phyloP scores from a whole-genome alignment of 1,140 invertebrate species.

The Campoletis sonorensis region DNA sequence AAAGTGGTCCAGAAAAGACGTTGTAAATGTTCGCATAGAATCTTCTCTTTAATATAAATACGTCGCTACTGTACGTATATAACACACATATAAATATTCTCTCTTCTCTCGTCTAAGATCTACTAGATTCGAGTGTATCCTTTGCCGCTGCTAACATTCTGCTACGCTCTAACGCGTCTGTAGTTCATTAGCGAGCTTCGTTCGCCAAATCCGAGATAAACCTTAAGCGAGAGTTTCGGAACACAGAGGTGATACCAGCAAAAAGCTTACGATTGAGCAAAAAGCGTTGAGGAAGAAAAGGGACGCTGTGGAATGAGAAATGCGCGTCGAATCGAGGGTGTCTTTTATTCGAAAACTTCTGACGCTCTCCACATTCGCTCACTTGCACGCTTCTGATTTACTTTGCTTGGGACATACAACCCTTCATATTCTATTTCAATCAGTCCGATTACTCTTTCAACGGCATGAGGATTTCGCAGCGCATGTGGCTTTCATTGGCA shows the following conservation, averaged over 20 bases:
- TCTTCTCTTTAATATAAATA: conserved; percentile 34
- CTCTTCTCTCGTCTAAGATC: conserved; percentile 47
- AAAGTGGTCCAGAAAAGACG: not conserved
- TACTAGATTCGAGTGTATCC: not conserved
- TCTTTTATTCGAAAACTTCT: conserved; percentile 41
- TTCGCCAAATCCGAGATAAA: conserved; percentile 57
- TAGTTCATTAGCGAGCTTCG: conserved; percentile 65
- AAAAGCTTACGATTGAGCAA: conserved; percentile 30
- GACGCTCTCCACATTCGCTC: conserved; percentile 10
- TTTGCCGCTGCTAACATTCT: conserved; percentile 7
- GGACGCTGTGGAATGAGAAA: conserved; percentile 3
- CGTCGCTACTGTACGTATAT: not conserved
- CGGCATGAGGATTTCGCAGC: not conserved
- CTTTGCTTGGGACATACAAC: not conserved
- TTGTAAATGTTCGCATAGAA: not conserved
- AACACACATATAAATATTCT: conserved; percentile 12
- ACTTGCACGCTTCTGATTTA: not conserved
- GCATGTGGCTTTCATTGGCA: not conserved
- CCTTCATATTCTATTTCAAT: not conserved
- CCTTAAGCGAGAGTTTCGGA: conserved; percentile 51
- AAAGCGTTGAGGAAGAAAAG: conserved; percentile 15
- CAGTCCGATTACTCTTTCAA: not conserved
- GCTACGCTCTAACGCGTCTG: conserved; percentile 57
- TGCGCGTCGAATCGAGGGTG: conserved; percentile 7
- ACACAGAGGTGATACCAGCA: conserved; percentile 49